Evolutionary conservation across 2,888 invertebrate genomes (phyloP), one percentile per base, ranked within the genome.

Genomic region (Pheosia gnoma): DNA sequence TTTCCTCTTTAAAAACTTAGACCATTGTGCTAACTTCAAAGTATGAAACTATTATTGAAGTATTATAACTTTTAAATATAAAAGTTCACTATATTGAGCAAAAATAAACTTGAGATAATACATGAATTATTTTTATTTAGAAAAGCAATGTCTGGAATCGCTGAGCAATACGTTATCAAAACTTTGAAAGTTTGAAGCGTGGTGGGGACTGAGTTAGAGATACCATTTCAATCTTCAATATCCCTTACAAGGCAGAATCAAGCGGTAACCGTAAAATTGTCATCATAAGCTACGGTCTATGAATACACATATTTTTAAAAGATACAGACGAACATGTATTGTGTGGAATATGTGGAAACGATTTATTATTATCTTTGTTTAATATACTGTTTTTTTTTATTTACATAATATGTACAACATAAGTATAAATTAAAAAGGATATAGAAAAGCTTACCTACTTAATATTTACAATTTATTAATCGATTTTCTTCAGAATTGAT

Each of bases 151-250:
- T 67, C 62, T 51, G 59, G 72, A 62, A 69, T 58, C 36, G 72
- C 69, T 64, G 69, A 69, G 72, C 64, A 64, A 69, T 68, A 62
- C 43, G 62, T 64, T 71, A 67, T 71, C 72, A 66, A 68, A 67
- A 68, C 63, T 64, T 62, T 58, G 59, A 64, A 70, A 72, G 55
- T 70, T 67, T 61, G 62, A 63, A 57, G 55, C 62, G 36, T 53
- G 63, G 62, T 59, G 72, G 2, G 52, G 47, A 54, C 58, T n/a
- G 59, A 72, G 62, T 72, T 61, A 68, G 59, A 66, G 62, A 60
- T 52, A 72, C 70, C 66, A 68, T 71, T 72, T 73, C 71, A 71
- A 68, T 75, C 63, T 73, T 63, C 61, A 63, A 67, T 67, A 64
- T 66, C 59, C 63, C 39, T 63, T 62, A 57, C 59, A 69, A 61